Evolutionary conservation across 2,888 invertebrate genomes (phyloP), one percentile per base, ranked within the genome.

Genomic region (Dendrolimus houi): DNA sequence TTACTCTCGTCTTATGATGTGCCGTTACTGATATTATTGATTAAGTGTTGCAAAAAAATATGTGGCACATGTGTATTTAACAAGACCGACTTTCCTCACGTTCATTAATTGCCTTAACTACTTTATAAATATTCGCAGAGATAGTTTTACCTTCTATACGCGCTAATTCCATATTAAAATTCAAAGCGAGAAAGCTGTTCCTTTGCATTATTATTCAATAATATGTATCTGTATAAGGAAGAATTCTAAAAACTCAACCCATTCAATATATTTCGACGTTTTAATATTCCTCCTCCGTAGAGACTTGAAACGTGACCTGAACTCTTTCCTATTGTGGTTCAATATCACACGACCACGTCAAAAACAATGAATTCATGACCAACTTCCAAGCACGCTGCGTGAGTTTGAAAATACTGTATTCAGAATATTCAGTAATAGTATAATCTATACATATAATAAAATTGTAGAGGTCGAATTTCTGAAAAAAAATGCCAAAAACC

Each of bases 331-430:
- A 85, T 79, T 81, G 81, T 83, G 77, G 84, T 84, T 81, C 81
- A 83, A 85, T 87, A 86, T 84, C 83, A 84, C 82, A 81, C 82
- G 79, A 75, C 77, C 75, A 77, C 77, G 79, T 83, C 78, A 83
- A 81, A 87, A 86, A 88, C 87, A 88, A 88, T 87, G 82, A 86
- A 83, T 82, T 83, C 87, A 88, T 80, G 85, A 86, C 79, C 83
- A 85, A 84, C 81, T 83, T 78, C 81, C 81, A 81, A 65, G 9
- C 64, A 60, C 59, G 64, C 75, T 76, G 83, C 81, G 83, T 81
- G 79, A 75, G 83, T 75, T 74, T 64, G 69, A 67, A 68, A 77
- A 72, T 70, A 58, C 68, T 65, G 71, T 76, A 69, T 60, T 66
- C 66, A 71, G 84, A 84, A 85, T 86, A 78, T 77, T 80, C 75